Conservation (phyloP, 64 coral and sea anemone species). For the Porites australiensis region DNA sequence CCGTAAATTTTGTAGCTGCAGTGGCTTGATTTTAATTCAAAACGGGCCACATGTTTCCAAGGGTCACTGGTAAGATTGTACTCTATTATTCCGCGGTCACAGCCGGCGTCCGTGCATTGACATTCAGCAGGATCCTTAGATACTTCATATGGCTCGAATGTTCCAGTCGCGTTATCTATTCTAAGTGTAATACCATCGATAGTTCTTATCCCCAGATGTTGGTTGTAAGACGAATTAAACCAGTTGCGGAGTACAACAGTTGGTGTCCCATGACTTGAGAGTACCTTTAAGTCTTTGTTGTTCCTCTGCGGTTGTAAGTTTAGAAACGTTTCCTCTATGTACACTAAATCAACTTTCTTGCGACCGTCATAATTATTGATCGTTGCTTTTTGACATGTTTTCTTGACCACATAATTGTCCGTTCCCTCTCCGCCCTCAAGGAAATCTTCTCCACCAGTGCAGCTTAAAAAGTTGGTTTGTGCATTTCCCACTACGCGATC, state of each 20-base stretch:
- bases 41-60: constrained; percentile 43
- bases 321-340: constrained; percentile 27
- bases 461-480: constrained; percentile 57
- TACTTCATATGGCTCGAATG: constrained; percentile 27
- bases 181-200: constrained; percentile 34
- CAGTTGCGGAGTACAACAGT: constrained; percentile 2
- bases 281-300: background rate
- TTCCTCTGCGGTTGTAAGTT: background rate
- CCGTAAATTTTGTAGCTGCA: constrained; percentile 62
- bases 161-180: background rate
- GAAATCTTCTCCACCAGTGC: constrained; percentile 37
- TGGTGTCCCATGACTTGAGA: background rate
- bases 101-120: background rate
- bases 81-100: background rate
- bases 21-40: constrained; percentile 50
- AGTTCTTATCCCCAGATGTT: constrained; percentile 48
- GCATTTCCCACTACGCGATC: constrained; percentile 36
- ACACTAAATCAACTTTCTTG: constrained; percentile 45
- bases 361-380: constrained; percentile 33
- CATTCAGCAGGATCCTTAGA: constrained; percentile 58
- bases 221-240: background rate
- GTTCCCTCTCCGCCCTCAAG: constrained; percentile 28
- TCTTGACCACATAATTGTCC: constrained; percentile 59
- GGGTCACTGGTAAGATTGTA: constrained; percentile 2
- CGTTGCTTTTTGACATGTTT: background rate